A percentile compares a stretch with the other conserved stretches of the same genome.
These are phyloP conservation scores for Drosophila nr. perissopoda DNA, from an alignment of 2,888 invertebrate species.

Conservation along the genomic window DNA sequence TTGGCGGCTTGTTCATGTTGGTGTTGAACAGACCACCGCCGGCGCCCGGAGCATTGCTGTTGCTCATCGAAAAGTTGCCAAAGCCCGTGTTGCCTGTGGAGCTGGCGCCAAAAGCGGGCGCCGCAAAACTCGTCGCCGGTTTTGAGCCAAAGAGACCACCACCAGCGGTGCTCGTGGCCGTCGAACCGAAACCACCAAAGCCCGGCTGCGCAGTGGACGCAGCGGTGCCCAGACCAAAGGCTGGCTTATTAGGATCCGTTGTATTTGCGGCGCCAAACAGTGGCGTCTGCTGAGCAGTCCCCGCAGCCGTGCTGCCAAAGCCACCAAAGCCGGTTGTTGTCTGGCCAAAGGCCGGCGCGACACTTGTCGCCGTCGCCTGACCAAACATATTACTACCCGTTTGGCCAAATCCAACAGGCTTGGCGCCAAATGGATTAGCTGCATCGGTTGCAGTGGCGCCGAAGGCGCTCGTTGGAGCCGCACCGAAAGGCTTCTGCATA, in stretches of 20 bases:
- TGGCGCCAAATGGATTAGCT: slow-evolving; percentile 83
- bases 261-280: slow-evolving; percentile 79
- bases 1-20: slow-evolving; percentile 84
- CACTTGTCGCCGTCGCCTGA: slow-evolving; percentile 86
- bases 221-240: slow-evolving; percentile 81
- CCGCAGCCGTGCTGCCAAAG: slow-evolving; percentile 82
- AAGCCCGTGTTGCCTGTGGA: slow-evolving; percentile 81
- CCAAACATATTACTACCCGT: slow-evolving; percentile 85
- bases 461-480: slow-evolving; percentile 84
- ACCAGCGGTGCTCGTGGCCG: slow-evolving; percentile 85
- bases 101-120: slow-evolving; percentile 82
- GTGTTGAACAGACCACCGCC: slow-evolving; percentile 82
- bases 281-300: slow-evolving; percentile 68
- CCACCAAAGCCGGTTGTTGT: slow-evolving; percentile 82
- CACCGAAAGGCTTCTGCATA: slow-evolving; percentile 88
- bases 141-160: slow-evolving; percentile 82
- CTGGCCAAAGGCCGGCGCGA: slow-evolving; percentile 85
- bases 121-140: slow-evolving; percentile 84
- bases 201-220: slow-evolving; percentile 77
- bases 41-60: slow-evolving; percentile 55
- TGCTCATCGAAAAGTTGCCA: slow-evolving; percentile 75
- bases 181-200: slow-evolving; percentile 83
- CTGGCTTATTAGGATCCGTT: slow-evolving; percentile 84
- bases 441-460: slow-evolving; percentile 76
- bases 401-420: slow-evolving; percentile 85